Evolutionary conservation across 92 coral and sea anemone genomes (phyloP), one percentile per base, ranked within the genome.

Genomic region (Meandrina meandrites): DNA sequence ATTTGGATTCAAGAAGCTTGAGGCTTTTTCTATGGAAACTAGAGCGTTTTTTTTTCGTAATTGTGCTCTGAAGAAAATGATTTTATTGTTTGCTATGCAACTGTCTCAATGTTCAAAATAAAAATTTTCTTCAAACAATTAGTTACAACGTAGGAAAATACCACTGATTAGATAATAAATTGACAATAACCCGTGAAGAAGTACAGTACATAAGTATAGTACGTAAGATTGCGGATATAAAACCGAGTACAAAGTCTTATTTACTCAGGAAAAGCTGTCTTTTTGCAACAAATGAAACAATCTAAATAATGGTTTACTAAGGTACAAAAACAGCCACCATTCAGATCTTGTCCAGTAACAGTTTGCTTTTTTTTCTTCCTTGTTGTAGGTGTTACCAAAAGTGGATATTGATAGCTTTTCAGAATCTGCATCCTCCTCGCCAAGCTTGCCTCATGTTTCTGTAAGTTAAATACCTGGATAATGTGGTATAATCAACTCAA

Each of bases 371-470:
- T 35, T 42, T 9, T 53, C 15, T 53, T 51, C 11, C 48, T 56
- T 57, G 22, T 77, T 77, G 31, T 79, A 97, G 99, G 90, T 95
- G 56, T 86, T 97, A 51, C 99, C 99, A 8, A 90, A 89, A 80
- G 93, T 97, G 86, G 99, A 97, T 86, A 96, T 97, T 27, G 99
- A 97, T 81, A 95, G 98, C 69, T 94, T 91, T 68, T 92, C 97
- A 22, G 97, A 90, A 40, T 89, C 95, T 31, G 88, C 60, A 4
- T 81, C 90, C 19, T 87, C 86, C 5, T 71, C 88, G 16, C 64
- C 82, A 50, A 62, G 76, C 21, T 17, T 67, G n/a, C 76, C 83
- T 19, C 76, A 42, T 45, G 35, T 64, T 24, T 57, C 48, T 60
- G 86, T 87, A 56, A 66, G 90, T 69, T 53, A 15, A 53, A 24